phyloP scores from a whole-genome alignment of 2,797 vertebrate species.

The Lepilemur ruficaudatus region DNA sequence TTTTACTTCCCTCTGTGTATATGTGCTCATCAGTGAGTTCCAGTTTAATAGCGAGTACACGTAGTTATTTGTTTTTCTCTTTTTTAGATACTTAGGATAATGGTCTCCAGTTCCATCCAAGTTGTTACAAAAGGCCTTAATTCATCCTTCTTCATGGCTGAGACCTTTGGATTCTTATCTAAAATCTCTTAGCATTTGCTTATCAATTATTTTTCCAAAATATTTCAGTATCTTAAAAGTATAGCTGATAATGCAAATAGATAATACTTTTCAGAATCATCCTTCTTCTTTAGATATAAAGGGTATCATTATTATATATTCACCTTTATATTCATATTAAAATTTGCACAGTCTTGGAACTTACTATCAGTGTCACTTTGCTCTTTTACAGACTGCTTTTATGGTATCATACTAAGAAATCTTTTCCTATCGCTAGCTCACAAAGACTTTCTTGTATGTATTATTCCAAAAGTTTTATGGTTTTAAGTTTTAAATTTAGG shows the following conservation, averaged over 20 bases:
- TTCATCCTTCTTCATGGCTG: background rate
- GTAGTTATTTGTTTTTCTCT: background rate
- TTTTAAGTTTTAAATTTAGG: slow-evolving; percentile 12
- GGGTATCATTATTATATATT: background rate
- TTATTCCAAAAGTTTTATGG: background rate
- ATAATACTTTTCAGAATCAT: background rate
- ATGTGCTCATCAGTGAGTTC: background rate
- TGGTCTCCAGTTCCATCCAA: background rate
- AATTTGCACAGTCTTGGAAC: background rate
- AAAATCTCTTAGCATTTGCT: background rate
- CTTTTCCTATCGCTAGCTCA: background rate
- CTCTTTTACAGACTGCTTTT: background rate
- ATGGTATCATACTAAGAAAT: background rate
- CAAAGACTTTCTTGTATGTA: background rate
- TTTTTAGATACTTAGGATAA: background rate
- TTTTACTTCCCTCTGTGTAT: background rate
- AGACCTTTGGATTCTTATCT: background rate
- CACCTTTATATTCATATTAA: background rate
- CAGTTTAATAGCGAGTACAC: background rate
- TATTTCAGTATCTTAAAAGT: background rate
- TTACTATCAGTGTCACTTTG: background rate
- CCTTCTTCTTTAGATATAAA: background rate
- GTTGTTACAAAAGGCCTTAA: background rate
- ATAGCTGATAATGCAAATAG: background rate
- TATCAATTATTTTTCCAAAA: background rate